A percentile compares a stretch with the other conserved stretches of the same genome.
Conservation (phyloP, 2,888 invertebrate genomes). For the Hypselothyrea guttata region DNA sequence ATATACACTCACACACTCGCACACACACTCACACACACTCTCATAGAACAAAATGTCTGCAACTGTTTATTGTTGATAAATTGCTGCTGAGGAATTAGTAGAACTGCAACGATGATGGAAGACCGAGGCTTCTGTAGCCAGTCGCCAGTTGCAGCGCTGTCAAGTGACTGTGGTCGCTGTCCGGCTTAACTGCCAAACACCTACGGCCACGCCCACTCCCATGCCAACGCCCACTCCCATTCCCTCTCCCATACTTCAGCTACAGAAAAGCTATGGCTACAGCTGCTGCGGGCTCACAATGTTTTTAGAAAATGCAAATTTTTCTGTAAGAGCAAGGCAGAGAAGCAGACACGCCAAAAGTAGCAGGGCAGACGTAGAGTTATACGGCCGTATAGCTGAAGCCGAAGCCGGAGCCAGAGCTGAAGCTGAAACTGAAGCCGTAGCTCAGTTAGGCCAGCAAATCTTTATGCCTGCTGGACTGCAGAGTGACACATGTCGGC, state of each 20-base stretch:
- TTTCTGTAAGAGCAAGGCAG: slow-evolving; percentile 17
- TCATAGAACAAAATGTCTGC: slow-evolving; percentile 67
- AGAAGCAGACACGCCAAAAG: background rate
- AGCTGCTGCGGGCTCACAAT: slow-evolving; percentile 55
- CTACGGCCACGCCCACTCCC: slow-evolving; percentile 54
- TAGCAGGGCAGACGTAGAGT: no score
- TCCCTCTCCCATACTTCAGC: background rate
- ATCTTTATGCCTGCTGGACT: slow-evolving; percentile 76
- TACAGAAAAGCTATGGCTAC: slow-evolving; percentile 20
- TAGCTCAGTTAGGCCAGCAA: slow-evolving; percentile 63
- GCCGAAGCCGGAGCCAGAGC: no score
- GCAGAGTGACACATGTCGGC: slow-evolving; percentile 81
- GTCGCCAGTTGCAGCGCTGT: slow-evolving; percentile 39
- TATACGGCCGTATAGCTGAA: background rate
- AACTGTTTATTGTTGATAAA: slow-evolving; percentile 80
- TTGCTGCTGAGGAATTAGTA: slow-evolving; percentile 79
- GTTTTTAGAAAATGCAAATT: slow-evolving; percentile 80
- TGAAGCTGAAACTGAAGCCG: slow-evolving; percentile 4
- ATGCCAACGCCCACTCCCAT: background rate
- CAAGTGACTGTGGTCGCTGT: slow-evolving; percentile 51
- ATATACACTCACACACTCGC: slow-evolving; percentile 4
- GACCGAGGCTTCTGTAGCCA: slow-evolving; percentile 45
- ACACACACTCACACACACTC: slow-evolving; percentile 5
- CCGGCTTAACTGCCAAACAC: slow-evolving; percentile 57
- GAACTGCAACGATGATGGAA: slow-evolving; percentile 65